Conservation (phyloP, 2,113 vertebrate genomes). For the Oenanthe oenanthe region DNA sequence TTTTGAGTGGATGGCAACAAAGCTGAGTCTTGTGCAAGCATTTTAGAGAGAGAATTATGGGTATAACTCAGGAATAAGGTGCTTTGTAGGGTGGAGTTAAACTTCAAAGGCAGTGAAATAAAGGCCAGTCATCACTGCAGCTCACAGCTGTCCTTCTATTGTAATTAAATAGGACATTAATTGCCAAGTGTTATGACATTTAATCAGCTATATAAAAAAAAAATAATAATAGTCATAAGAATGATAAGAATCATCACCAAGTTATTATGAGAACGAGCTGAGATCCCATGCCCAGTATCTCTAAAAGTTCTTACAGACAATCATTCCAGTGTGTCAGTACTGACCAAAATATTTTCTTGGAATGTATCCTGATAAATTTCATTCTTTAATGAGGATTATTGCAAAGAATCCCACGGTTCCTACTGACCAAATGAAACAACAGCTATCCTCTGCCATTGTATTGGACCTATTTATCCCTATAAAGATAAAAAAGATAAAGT, state of each 20-base stretch:
- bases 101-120: conserved; percentile 46
- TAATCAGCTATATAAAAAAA: conserved; percentile 53
- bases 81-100: conserved; percentile 52
- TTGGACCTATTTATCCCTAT: not conserved
- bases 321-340: not conserved
- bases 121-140: conserved; percentile 29
- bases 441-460: not conserved
- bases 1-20: conserved; percentile 5
- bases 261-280: not conserved
- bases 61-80: conserved; percentile 34
- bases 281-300: not conserved
- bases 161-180: conserved; percentile 60
- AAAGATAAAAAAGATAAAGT: not conserved
- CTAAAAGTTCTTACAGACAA: not conserved
- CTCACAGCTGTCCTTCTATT: conserved; percentile 34
- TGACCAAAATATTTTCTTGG: not conserved
- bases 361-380: not conserved
- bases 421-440: not conserved
- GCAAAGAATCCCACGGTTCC: not conserved
- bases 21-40: conserved; percentile 28
- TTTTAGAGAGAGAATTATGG: not conserved
- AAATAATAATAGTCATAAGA: conserved; percentile 23
- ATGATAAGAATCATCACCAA: conserved; percentile 23
- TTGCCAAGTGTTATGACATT: conserved; percentile 54
- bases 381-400: not conserved